Conservation (phyloP, 2,797 vertebrate species). For the Meriones psammophilus region DNA sequence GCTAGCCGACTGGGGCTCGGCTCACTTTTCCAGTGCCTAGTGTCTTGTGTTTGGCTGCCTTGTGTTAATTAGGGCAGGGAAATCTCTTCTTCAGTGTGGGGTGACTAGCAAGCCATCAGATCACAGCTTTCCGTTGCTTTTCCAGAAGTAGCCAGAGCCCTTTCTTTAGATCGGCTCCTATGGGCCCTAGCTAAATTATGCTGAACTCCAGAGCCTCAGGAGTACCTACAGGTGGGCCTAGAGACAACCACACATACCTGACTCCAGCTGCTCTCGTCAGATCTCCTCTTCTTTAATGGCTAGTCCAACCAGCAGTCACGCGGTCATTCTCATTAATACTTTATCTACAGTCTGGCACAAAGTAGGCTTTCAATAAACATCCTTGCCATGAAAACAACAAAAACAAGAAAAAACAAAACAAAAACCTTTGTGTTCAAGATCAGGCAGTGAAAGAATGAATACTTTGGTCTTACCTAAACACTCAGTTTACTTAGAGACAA, state of each 20-base stretch:
- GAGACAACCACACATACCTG: background rate
- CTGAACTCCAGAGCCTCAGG: background rate
- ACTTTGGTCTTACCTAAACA: slow-evolving; percentile 68
- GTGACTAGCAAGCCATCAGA: background rate
- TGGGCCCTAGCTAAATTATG: background rate
- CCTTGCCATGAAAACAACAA: background rate
- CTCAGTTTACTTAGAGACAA: slow-evolving; percentile 67
- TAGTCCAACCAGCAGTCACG: background rate
- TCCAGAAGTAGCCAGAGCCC: background rate
- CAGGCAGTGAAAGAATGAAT: slow-evolving; percentile 52
- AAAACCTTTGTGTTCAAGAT: slow-evolving; percentile 61
- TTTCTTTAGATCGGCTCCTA: background rate
- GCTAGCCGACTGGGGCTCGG: background rate
- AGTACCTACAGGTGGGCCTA: background rate
- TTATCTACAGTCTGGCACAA: background rate
- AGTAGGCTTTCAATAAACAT: slow-evolving; percentile 39
- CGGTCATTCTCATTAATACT: background rate
- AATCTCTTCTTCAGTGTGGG: background rate
- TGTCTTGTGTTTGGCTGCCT: background rate
- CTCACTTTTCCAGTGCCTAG: too few relatives aligned
- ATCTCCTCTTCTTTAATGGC: background rate
- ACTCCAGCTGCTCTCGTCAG: background rate
- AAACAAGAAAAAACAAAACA: slow-evolving; percentile 29
- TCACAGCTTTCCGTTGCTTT: background rate
- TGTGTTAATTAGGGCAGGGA: background rate